Base-by-base conservation (phyloP, 2,113 vertebrate genomes). In the Zosterops hypoxanthus region DNA sequence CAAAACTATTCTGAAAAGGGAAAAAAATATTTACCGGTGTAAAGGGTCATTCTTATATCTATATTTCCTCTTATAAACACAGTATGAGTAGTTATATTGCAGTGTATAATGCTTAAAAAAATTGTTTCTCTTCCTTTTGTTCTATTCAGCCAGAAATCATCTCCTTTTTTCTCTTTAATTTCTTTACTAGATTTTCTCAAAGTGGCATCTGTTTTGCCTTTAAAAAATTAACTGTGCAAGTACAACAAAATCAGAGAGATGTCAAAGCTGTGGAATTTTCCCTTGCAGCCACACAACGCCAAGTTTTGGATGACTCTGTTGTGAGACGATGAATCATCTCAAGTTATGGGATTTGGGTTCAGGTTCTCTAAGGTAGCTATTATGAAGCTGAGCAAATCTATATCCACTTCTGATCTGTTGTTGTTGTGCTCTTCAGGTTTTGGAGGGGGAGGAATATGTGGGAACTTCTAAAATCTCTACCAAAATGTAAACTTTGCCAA, bases 221-320 rank as follows among this genome's bases (percentile, higher is more conserved):
- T 96, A 94, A 92, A 86, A 95, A 96, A 95, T 95, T 96, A 96
- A 96, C 86, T 83, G 88, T 95, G 86, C 89, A 95, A 96, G 94
- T 69, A 96, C 76, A 97, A 96, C 90, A 96, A 93, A 92, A 92
- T 88, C 91, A 84, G 56, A 91, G 69, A 88, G 49, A 91, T 95
- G 94, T 95, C 95, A 97, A 97, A 97, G 82, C 93, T 94, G 93
- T 93, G 93, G 96, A 93, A 96, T 92, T 95, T 96, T 96, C 76
- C 92, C 49, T 92, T 93, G 52, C 76, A 96, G 29, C 64, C 53
- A 75, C 88, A 90, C 64, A 75, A 88, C 13, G 76, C 85, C 90
- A 86, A 93, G 72, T 81, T 90, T 94, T 71, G 44, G 79, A 86
- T 77, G 55, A 88, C 46, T 90, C 65, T 57, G 25, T 71, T 95